Evolutionary conservation across 2,888 invertebrate genomes (phyloP), one percentile per base, ranked within the genome.

Genomic region (Macrosiphum euphorbiae): DNA sequence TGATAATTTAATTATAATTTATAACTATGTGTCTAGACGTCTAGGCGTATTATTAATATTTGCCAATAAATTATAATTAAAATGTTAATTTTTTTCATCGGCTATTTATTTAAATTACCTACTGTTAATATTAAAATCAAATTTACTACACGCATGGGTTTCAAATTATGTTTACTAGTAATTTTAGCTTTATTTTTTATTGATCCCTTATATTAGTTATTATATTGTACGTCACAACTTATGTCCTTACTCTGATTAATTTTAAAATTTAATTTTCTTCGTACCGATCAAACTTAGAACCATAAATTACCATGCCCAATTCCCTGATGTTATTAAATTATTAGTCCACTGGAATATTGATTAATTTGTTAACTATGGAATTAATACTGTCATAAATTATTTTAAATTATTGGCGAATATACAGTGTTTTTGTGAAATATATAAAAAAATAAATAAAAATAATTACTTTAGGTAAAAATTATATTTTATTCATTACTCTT

Each of bases 261-360:
- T 85, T 55, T 85, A 26, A 87, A 92, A 67, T 92, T 87, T 47
- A 87, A 87, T 87, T 92, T 50, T 35, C 58, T 86, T n/a, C 28
- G 8, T 7, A 26, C 85, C 47, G 44, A 90, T 92, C 87, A 61
- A 87, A 50, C 58, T 87, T 35, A 7, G 5, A 44, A 41, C 24
- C 55, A 58, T 91, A 91, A 84, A 91, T 91, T 44, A 55, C 55
- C 24, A 55, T n/a, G 85, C 16, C 44, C 55, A n/a, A 20, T 55
- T 35, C 28, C 28, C 26, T 5, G 24, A 41, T 28, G 35, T n/a
- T 58, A 91, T 85, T 85, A n/a, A 91, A 55, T 58, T n/a, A 44
- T 85, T n/a, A 85, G 55, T 55, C 20, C n/a, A 24, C 7, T 44
- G n/a, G 5, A 58, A 85, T 91, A 85, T 85, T 58, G 55, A 85